Conservation (phyloP, 2,113 vertebrate species). For the Felis catus region DNA sequence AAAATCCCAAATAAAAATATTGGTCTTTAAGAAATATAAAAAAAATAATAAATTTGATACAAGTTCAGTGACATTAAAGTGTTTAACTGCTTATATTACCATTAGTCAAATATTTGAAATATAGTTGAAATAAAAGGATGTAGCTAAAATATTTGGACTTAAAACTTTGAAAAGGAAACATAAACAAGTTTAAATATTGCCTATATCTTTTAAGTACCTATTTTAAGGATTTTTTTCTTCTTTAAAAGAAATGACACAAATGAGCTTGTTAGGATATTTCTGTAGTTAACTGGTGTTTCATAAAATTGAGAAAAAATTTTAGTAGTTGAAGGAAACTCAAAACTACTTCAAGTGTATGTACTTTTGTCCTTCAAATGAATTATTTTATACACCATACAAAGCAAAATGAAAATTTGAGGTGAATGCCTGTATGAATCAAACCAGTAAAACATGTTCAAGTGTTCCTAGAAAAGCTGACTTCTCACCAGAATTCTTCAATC, state of each 20-base stretch:
- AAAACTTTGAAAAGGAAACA: neutral
- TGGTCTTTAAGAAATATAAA: neutral
- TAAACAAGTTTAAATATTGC: neutral
- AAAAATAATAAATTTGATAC: neutral
- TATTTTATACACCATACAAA: neutral
- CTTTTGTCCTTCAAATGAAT: neutral
- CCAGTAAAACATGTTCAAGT: neutral
- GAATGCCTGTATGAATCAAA: neutral
- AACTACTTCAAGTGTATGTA: neutral
- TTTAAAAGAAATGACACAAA: neutral
- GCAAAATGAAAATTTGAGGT: conserved; percentile 13
- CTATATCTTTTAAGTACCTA: neutral
- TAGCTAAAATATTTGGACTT: neutral
- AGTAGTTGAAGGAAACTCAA: conserved; percentile 1
- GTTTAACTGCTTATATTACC: neutral
- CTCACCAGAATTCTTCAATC: neutral
- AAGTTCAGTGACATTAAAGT: neutral
- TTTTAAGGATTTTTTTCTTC: neutral
- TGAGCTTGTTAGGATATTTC: neutral
- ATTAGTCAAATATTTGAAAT: conserved; percentile 11
- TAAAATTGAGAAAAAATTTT: neutral
- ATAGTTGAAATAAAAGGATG: neutral
- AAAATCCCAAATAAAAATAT: neutral
- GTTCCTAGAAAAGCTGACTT: neutral
- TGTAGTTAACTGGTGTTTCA: neutral